Conservation (phyloP, 2,888 invertebrate genomes). For the Bembecia ichneumoniformis region DNA sequence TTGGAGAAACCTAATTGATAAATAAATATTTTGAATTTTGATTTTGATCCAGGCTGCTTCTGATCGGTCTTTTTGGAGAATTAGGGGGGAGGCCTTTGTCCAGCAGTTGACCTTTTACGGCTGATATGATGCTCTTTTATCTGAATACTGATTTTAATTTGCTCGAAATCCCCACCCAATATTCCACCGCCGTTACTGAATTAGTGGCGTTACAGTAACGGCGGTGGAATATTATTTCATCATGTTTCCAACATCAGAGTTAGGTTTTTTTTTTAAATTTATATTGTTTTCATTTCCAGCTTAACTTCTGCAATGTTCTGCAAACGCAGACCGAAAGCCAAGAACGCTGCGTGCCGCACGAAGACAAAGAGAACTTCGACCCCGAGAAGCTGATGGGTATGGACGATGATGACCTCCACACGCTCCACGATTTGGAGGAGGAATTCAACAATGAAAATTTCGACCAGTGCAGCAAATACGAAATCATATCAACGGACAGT, state of each 20-base stretch:
- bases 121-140: too few species aligned
- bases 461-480: constrained; percentile 59
- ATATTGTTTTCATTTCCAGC: constrained; percentile 23
- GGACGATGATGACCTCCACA: constrained; percentile 38
- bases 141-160: too few species aligned
- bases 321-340: constrained; percentile 13
- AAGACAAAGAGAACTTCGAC: constrained; percentile 23
- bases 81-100: too few species aligned
- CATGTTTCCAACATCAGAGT: background rate
- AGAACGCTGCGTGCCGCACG: constrained; percentile 6
- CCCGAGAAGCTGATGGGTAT: constrained; percentile 35
- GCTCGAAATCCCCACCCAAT: too few species aligned
- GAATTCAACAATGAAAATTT: constrained; percentile 56
- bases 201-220: background rate
- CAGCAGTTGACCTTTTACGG: too few species aligned
- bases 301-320: constrained; percentile 48
- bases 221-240: background rate
- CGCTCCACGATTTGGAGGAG: constrained; percentile 57
- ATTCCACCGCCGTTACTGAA: too few species aligned
- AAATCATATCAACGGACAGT: constrained; percentile 65
- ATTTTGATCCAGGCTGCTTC: too few species aligned
- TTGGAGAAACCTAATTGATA: too few species aligned
- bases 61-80: too few species aligned
- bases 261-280: background rate
- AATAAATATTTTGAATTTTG: too few species aligned